Base-by-base conservation (phyloP, 2,113 vertebrate species). In the Pachyramphus minor region DNA sequence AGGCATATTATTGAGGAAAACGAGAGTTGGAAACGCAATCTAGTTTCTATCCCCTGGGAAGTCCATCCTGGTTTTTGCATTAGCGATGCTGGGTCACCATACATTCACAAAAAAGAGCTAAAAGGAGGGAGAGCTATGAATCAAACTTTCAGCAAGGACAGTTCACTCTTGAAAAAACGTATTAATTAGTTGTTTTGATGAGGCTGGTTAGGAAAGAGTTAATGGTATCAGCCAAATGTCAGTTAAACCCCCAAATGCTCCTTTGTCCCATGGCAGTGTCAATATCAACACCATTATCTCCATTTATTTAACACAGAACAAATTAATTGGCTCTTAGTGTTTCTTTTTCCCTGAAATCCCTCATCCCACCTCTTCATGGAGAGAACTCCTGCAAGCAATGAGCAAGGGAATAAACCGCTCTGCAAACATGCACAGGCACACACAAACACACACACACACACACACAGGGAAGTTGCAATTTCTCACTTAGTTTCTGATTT, bases 61-160 rank as follows among this genome's bases (percentile, higher is more conserved):
- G 67, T n/a, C 77, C 49, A 44, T 35, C 55, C 47, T 30, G 33
- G 37, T 12, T 86, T 41, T 50, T 62, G 59, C 4, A 1, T n/a
- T 41, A 68, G 50, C 1, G 14, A 72, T 41, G 77, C 74, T 64
- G 73, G 68, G 68, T 87, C 79, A 75, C 58, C 39, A 12, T 12
- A 47, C 52, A 31, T 63, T 56, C 82, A 72, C 73, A 62, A 84
- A 37, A 86, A 50, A 25, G 28, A 92, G 60, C 62, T 71, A 52
- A 72, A 69, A 89, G 76, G 82, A 85, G 44, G 58, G 18, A 77
- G 53, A 75, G 60, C 73, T 77, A 73, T 7, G 3, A 86, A 85
- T 75, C 15, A 50, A 97, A 97, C 72, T 96, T 96, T 74, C 47
- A 79, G 76, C 78, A 84, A 90, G 82, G 78, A 47, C 72, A 60